Percentiles rank a stretch among this genome's conserved stretches.
phyloP scores from a whole-genome alignment of 2,113 vertebrate species.

The Onychorhynchus coronatus region DNA sequence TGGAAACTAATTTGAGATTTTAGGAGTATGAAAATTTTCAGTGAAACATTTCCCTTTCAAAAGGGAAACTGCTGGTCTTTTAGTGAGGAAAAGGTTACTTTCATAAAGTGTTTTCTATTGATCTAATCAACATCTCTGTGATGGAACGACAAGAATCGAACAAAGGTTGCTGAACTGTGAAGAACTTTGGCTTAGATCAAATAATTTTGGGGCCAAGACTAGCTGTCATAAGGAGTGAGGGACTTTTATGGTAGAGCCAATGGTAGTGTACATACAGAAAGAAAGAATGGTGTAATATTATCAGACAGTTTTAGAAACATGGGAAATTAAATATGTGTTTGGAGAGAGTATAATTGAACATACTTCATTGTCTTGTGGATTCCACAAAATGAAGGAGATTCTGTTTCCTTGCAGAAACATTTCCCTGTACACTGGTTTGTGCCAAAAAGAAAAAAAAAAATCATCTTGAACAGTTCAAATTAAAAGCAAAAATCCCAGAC shows the following conservation, averaged over 20 bases:
- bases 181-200: neutral
- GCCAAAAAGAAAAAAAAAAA: conserved; percentile 32
- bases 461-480: conserved; percentile 30
- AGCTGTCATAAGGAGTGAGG: neutral
- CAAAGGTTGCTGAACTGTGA: neutral
- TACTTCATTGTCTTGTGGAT: conserved; percentile 22
- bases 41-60: neutral
- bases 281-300: neutral
- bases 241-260: neutral
- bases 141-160: neutral
- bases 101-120: neutral
- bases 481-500: conserved; percentile 39
- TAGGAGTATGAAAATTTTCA: neutral
- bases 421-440: neutral
- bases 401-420: neutral
- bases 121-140: neutral
- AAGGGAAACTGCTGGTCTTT: neutral
- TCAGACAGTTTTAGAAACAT: neutral
- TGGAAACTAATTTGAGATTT: neutral
- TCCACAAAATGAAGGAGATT: conserved; percentile 9
- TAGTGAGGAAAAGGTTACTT: neutral
- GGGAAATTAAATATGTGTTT: conserved; percentile 27
- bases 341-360: conserved; percentile 4
- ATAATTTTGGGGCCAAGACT: neutral
- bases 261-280: neutral